Evolutionary conservation across 1,140 invertebrate genomes (phyloP).

Genomic region (Oreohelix idahoensis): DNA sequence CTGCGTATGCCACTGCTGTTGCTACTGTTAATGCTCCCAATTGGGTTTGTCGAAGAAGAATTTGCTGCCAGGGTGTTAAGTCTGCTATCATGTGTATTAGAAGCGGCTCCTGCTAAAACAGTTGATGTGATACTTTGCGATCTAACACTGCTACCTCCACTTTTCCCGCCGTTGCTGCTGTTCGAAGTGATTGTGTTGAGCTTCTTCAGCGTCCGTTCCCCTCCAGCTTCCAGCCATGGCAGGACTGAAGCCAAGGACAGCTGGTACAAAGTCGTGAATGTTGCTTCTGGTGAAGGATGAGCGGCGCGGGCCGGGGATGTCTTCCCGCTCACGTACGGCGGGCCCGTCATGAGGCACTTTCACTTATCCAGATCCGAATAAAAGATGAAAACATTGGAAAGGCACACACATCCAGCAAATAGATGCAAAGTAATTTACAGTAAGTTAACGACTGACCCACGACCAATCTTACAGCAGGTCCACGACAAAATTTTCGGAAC

Average conservation of each 20-base stretch:
- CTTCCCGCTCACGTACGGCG: not conserved
- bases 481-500: too few species aligned
- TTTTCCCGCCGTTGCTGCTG: not conserved
- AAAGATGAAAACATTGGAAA: too few species aligned
- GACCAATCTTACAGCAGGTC: too few species aligned
- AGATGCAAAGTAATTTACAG: too few species aligned
- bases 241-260: not conserved
- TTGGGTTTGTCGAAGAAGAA: not conserved
- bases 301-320: not conserved
- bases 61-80: not conserved
- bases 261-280: not conserved
- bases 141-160: not conserved
- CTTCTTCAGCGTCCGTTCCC: not conserved
- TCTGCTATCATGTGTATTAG: not conserved
- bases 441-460: too few species aligned
- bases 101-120: not conserved
- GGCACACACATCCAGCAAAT: too few species aligned
- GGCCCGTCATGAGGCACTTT: not conserved
- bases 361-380: too few species aligned
- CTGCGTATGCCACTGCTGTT: not conserved
- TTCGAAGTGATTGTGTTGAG: not conserved
- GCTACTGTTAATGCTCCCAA: not conserved
- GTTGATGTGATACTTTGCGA: not conserved
- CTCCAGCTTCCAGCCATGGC: not conserved
- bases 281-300: not conserved